A percentile compares a stretch with the other conserved stretches of the same genome.
Evolutionary conservation across 1,140 invertebrate genomes (phyloP).

Genomic region (Eupristina koningsbergeri): DNA sequence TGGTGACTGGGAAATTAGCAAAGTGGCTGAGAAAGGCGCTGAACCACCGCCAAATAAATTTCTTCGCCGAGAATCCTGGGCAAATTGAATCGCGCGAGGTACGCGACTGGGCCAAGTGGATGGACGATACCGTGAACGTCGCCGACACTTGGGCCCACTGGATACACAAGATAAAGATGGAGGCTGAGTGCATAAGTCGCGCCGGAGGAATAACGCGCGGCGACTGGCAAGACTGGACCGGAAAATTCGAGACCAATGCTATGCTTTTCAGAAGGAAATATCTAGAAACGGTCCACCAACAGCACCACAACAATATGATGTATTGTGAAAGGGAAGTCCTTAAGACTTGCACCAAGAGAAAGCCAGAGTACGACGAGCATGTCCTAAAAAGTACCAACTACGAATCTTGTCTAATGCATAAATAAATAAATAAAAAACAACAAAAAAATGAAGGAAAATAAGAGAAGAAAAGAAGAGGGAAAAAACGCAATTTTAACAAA

Average conservation of each 20-base stretch:
- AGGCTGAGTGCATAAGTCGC: slow-evolving; percentile 51
- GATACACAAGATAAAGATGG: slow-evolving; percentile 55
- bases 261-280: slow-evolving; percentile 57
- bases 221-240: slow-evolving; percentile 59
- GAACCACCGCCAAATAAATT: slow-evolving; percentile 51
- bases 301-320: slow-evolving; percentile 57
- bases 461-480: too few relatives aligned
- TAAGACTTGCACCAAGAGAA: slow-evolving; percentile 54
- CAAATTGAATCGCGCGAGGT: slow-evolving; percentile 58
- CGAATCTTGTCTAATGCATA: not conserved
- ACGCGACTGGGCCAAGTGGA: slow-evolving; percentile 58
- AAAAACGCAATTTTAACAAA: too few relatives aligned
- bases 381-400: slow-evolving; percentile 19
- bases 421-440: slow-evolving; percentile 18
- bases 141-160: slow-evolving; percentile 58
- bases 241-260: slow-evolving; percentile 55
- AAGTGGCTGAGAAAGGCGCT: slow-evolving; percentile 60
- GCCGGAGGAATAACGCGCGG: slow-evolving; percentile 51
- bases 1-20: slow-evolving; percentile 62
- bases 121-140: slow-evolving; percentile 50
- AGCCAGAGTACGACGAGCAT: not conserved
- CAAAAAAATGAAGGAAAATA: too few relatives aligned
- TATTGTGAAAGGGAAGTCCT: slow-evolving; percentile 52
- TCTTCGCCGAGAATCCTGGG: slow-evolving; percentile 53
- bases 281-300: slow-evolving; percentile 58